Conservation (phyloP, 1,140 invertebrate species). For the Steinernema khuongi region DNA sequence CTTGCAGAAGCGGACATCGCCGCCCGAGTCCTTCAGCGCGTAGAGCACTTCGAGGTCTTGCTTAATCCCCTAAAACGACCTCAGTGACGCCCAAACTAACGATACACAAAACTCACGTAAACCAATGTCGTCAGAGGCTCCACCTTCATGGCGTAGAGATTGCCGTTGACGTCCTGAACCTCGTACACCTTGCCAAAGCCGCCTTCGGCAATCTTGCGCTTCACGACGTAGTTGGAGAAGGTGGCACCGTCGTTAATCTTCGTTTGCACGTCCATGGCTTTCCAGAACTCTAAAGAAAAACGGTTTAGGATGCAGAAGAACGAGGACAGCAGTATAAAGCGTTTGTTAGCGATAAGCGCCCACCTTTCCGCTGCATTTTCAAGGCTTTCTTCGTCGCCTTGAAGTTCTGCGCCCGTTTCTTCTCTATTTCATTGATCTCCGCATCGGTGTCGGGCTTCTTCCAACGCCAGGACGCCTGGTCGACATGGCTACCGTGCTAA, state of each 20-base stretch:
- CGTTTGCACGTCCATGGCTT: not conserved
- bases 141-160: not conserved
- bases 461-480: not conserved
- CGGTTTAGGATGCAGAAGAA: too few species aligned
- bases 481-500: not conserved
- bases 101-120: not conserved
- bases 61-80: not conserved
- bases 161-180: conserved; percentile 8
- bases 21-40: not conserved
- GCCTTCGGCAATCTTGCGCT: not conserved
- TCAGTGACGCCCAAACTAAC: not conserved
- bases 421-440: not conserved
- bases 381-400: not conserved
- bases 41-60: conserved; percentile 2
- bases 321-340: too few species aligned
- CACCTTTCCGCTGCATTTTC: not conserved
- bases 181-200: conserved; percentile 4
- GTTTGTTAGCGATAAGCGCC: not conserved
- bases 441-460: not conserved
- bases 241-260: conserved; percentile 1
- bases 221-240: conserved; percentile 7
- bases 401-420: not conserved
- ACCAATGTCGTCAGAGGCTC: not conserved
- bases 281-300: conserved; percentile 5
- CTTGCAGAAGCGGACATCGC: conserved; percentile 1